Evolutionary conservation across 1,140 invertebrate genomes (phyloP).

Genomic region (Leptoteleia sp.): DNA sequence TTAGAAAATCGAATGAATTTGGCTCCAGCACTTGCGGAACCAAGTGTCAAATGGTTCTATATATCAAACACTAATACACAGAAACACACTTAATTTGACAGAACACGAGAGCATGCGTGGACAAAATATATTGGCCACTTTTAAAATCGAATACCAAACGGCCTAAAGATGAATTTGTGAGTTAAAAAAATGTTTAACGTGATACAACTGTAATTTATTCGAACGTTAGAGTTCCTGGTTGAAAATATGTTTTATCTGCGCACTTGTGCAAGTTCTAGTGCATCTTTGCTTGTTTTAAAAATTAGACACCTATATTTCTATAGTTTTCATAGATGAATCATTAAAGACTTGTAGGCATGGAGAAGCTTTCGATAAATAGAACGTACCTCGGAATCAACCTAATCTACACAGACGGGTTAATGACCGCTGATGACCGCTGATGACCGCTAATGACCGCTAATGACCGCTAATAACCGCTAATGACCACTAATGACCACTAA

Average conservation of each 20-base stretch:
- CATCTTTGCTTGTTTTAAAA: slow-evolving; percentile 74
- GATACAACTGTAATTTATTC: too few relatives aligned
- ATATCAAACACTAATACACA: slow-evolving; percentile 45
- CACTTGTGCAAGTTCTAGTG: slow-evolving; percentile 72
- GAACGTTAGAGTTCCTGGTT: too few relatives aligned
- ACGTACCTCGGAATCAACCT: too few relatives aligned
- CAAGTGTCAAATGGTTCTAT: slow-evolving; percentile 62
- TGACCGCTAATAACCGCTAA: too few relatives aligned
- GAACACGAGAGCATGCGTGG: slow-evolving; percentile 18
- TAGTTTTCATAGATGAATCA: slow-evolving; percentile 60
- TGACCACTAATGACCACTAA: too few relatives aligned
- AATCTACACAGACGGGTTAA: too few relatives aligned
- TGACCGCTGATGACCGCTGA: too few relatives aligned
- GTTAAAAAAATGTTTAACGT: too few relatives aligned
- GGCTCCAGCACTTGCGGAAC: slow-evolving; percentile 57
- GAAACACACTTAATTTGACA: slow-evolving; percentile 19
- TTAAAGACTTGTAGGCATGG: slow-evolving; percentile 25
- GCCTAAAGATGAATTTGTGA: too few relatives aligned
- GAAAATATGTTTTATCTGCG: slow-evolving; percentile 35
- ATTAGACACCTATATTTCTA: slow-evolving; percentile 67
- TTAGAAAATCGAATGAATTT: slow-evolving; percentile 73
- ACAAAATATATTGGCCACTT: slow-evolving; percentile 2
- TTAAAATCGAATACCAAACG: too few relatives aligned
- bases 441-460: too few relatives aligned
- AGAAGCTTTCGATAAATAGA: not conserved